phyloP scores from a whole-genome alignment of 2,888 invertebrate genomes.

The Leucophenga montana region DNA sequence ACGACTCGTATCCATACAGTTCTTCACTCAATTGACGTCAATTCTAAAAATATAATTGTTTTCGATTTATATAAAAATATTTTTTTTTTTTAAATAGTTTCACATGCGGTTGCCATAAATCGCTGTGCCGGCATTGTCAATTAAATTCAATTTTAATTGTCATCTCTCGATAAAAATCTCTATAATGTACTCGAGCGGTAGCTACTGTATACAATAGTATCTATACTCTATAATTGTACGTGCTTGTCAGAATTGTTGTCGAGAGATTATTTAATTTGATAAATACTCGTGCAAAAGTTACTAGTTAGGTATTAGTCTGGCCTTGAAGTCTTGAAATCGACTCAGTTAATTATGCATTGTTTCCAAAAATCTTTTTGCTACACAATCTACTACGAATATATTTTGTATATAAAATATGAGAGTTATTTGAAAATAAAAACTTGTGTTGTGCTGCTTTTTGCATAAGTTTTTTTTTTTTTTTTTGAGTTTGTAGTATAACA shows the following conservation, averaged over 20 bases:
- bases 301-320: not conserved
- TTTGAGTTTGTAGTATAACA: not conserved
- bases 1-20: not conserved
- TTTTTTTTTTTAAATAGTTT: conserved; percentile 7
- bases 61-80: not conserved
- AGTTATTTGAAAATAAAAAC: too few relatives aligned
- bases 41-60: conserved; percentile 24
- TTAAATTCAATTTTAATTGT: conserved; percentile 20
- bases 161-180: conserved; percentile 2
- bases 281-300: too few relatives aligned
- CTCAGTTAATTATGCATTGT: conserved; percentile 22
- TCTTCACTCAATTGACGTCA: conserved; percentile 14
- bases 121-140: conserved; percentile 10
- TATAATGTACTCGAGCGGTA: not conserved
- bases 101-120: not conserved
- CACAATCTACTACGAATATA: too few relatives aligned
- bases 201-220: not conserved
- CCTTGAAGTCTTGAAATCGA: conserved; percentile 41
- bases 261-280: too few relatives aligned
- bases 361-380: not conserved
- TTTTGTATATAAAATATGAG: too few relatives aligned
- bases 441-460: not conserved
- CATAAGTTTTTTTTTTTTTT: conserved; percentile 5
- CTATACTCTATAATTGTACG: not conserved
- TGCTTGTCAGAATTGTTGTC: not conserved